Evolutionary conservation across 2,888 invertebrate genomes (phyloP).

Genomic region (Oxystoma pomonae): DNA sequence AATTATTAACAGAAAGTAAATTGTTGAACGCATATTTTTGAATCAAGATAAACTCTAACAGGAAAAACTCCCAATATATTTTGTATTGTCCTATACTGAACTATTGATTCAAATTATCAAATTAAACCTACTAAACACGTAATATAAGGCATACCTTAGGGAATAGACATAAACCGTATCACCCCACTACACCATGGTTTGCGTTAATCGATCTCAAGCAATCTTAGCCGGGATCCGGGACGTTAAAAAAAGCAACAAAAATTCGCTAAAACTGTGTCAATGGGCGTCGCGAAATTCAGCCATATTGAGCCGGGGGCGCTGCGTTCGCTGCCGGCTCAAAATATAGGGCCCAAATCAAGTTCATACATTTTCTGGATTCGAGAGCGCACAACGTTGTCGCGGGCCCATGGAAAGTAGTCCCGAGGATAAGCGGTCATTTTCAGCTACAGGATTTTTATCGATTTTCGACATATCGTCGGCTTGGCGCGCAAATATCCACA

Average conservation of each 20-base stretch:
- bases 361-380: neutral
- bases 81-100: too few species aligned
- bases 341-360: neutral
- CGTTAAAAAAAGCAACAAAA: neutral
- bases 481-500: too few species aligned
- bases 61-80: too few species aligned
- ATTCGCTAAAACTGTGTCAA: neutral
- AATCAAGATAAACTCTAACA: too few species aligned
- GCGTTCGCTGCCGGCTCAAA: neutral
- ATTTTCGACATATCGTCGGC: too few species aligned
- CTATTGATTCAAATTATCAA: too few species aligned
- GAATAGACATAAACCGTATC: neutral
- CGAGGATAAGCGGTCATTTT: too few species aligned
- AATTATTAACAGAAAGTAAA: too few species aligned
- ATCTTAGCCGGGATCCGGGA: neutral
- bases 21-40: too few species aligned
- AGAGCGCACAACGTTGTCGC: too few species aligned
- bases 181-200: neutral
- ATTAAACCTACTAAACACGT: neutral
- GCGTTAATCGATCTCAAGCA: neutral
- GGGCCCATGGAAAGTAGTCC: too few species aligned
- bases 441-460: too few species aligned
- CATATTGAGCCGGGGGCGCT: neutral
- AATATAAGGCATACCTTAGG: neutral
- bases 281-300: neutral